A percentile compares a stretch with the other conserved stretches of the same genome.
Conservation (phyloP, 2,113 vertebrate species). For the Ctenodactylus gundi region DNA sequence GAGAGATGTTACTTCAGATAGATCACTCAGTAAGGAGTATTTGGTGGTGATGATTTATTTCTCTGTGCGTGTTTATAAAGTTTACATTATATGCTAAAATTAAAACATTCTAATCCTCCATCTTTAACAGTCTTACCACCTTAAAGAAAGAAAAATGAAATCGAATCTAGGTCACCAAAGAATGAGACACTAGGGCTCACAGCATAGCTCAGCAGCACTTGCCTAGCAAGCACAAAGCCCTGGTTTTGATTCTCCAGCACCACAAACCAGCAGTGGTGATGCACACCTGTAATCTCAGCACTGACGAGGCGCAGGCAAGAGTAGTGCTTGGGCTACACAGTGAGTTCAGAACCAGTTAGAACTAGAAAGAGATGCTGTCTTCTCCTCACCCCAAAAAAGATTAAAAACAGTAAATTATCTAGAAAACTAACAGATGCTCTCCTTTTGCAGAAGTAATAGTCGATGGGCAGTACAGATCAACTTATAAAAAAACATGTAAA, state of each 20-base stretch:
- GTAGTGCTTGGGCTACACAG: too few species aligned
- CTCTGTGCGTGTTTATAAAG: not conserved
- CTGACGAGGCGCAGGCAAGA: too few species aligned
- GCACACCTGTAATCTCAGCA: too few species aligned
- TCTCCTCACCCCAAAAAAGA: too few species aligned
- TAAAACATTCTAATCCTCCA: not conserved
- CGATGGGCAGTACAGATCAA: not conserved
- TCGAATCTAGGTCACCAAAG: not conserved
- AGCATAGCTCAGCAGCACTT: too few species aligned
- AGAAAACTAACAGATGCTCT: not conserved
- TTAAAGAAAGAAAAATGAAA: not conserved
- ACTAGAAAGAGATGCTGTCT: too few species aligned
- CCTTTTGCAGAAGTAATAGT: conserved; percentile 5
- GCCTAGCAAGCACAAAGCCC: too few species aligned
- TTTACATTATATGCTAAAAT: not conserved
- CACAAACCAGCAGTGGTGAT: too few species aligned
- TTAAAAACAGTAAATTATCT: conserved; percentile 24
- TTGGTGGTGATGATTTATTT: not conserved
- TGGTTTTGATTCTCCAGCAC: too few species aligned
- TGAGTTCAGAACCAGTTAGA: too few species aligned
- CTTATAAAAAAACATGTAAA: not conserved
- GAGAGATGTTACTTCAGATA: not conserved
- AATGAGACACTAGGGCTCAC: too few species aligned
- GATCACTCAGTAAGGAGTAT: not conserved
- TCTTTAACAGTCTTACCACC: not conserved